Evolutionary conservation across 1,140 invertebrate species (phyloP).

Genomic region (Heliconius nattereri): DNA sequence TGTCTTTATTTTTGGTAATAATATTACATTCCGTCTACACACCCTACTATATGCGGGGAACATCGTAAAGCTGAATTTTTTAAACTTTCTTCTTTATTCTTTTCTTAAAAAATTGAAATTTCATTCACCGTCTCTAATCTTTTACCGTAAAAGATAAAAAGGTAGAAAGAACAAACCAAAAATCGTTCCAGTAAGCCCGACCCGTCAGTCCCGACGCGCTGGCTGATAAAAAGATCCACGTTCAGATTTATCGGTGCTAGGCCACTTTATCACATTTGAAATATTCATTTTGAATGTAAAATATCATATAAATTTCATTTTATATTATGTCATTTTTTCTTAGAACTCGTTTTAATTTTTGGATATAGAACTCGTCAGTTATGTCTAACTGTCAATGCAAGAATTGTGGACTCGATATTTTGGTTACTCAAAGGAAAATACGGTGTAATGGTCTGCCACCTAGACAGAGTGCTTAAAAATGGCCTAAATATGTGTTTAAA

Average conservation of each 20-base stretch:
- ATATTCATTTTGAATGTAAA: conserved; percentile 14
- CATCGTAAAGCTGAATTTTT: not conserved
- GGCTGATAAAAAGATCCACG: conserved; percentile 11
- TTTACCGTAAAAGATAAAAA: not conserved
- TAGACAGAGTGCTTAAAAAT: too few species aligned
- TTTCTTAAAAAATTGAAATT: not conserved
- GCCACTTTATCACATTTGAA: conserved; percentile 9
- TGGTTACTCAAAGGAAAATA: too few species aligned
- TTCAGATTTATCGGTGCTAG: not conserved
- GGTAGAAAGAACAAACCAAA: conserved; percentile 11
- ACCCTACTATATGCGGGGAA: too few species aligned
- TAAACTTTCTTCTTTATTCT: not conserved
- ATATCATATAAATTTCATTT: conserved; percentile 1
- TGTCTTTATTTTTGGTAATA: too few species aligned
- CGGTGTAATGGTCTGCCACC: not conserved
- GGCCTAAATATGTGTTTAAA: too few species aligned
- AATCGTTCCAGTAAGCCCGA: not conserved
- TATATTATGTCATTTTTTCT: not conserved
- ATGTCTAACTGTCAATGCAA: too few species aligned
- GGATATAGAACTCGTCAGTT: not conserved
- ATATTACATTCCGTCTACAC: too few species aligned
- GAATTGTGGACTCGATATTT: too few species aligned
- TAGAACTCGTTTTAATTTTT: not conserved
- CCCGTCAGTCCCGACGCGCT: conserved; percentile 2
- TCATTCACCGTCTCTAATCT: not conserved